These are phyloP conservation scores for Tolmerus cingulatus DNA, from an alignment of 2,888 invertebrate genomes.

Conservation along the genomic window DNA sequence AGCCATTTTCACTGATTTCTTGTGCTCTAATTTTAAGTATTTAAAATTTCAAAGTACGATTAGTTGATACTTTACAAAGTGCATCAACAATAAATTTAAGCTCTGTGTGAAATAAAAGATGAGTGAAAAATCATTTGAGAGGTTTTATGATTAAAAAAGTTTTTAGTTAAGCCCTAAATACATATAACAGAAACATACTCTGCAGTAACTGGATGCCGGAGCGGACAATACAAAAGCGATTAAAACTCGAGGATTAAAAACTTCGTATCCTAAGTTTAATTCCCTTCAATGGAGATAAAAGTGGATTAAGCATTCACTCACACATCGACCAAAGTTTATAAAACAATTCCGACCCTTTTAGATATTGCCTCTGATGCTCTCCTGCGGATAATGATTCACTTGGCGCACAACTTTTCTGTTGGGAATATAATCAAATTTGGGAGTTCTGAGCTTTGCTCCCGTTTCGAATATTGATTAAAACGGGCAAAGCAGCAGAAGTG, in stretches of 20 bases:
- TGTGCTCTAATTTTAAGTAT: background rate
- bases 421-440: background rate
- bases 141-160: slow-evolving; percentile 34
- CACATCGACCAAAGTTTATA: background rate
- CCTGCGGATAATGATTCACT: background rate
- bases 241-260: slow-evolving; percentile 34
- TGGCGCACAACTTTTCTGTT: background rate
- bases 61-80: background rate
- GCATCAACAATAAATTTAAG: background rate
- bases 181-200: background rate
- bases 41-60: background rate
- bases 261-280: slow-evolving; percentile 24
- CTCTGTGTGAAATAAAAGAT: background rate
- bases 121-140: background rate
- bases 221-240: slow-evolving; percentile 21
- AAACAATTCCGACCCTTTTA: background rate
- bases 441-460: background rate
- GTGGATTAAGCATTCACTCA: background rate
- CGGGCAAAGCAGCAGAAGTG: background rate
- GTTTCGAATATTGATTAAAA: background rate
- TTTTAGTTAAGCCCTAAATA: slow-evolving; percentile 28
- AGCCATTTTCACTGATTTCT: background rate
- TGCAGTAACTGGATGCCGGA: background rate
- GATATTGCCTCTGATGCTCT: background rate
- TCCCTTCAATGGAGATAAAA: slow-evolving; percentile 22